A percentile compares a stretch with the other conserved stretches of the same genome.
Conservation (phyloP, 2,888 invertebrate species). For the Tachystola acroxantha region DNA sequence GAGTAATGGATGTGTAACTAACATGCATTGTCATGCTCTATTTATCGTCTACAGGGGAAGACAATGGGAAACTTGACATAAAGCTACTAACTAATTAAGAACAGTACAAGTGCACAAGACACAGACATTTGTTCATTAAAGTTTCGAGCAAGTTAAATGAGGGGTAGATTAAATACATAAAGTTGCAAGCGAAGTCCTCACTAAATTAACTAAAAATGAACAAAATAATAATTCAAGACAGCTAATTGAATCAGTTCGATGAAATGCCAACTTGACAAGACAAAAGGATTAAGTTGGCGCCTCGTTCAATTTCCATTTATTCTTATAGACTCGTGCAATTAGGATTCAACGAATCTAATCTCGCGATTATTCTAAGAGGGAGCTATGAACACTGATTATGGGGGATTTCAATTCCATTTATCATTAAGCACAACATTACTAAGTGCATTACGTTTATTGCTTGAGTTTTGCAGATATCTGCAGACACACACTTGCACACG, state of each 20-base stretch:
- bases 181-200: slow-evolving; percentile 15
- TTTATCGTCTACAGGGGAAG: slow-evolving; percentile 13
- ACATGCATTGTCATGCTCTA: slow-evolving; percentile 12
- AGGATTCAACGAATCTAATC: slow-evolving; percentile 16
- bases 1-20: slow-evolving; percentile 5
- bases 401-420: background rate
- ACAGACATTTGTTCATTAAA: slow-evolving; percentile 2
- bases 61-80: slow-evolving; percentile 10
- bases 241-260: slow-evolving; percentile 31
- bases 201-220: slow-evolving; percentile 16
- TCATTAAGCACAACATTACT: background rate
- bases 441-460: slow-evolving; percentile 1
- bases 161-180: background rate
- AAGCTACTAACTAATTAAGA: slow-evolving; percentile 11
- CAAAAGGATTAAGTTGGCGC: slow-evolving; percentile 28
- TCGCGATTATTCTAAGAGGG: slow-evolving; percentile 1
- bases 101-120: slow-evolving; percentile 7
- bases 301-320: slow-evolving; percentile 30
- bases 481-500: background rate
- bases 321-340: slow-evolving; percentile 30
- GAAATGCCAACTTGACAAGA: slow-evolving; percentile 23
- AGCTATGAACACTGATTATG: background rate
- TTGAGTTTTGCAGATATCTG: background rate
- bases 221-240: slow-evolving; percentile 11
- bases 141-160: slow-evolving; percentile 8